A percentile compares a stretch with the other conserved stretches of the same genome.
Evolutionary conservation across 1,140 invertebrate genomes (phyloP).

Genomic region (honey bee (Apis mellifera)): Amel_HAv3.1 CM009932.2:9486001-9486500

Average conservation of each 20-base stretch:
- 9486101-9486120: slow-evolving; percentile 2
- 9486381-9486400: slow-evolving; percentile 33
- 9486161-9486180: slow-evolving; percentile 16
- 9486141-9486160: slow-evolving; percentile 8
- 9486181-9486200: slow-evolving; percentile 27
- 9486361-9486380: slow-evolving; percentile 55
- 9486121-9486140: not conserved
- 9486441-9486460: slow-evolving; percentile 38
- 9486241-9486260: not conserved
- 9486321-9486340: slow-evolving; percentile 9
- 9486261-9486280: not conserved
- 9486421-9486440: slow-evolving; percentile 58
- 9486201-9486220: not conserved
- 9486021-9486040: not conserved
- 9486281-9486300: slow-evolving; percentile 26
- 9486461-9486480: not conserved
- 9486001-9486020: slow-evolving; percentile 6
- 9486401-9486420: slow-evolving; percentile 61
- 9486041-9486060: slow-evolving; percentile 41
- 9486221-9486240: too few relatives aligned
- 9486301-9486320: not conserved
- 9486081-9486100: not conserved
- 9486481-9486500: not conserved
- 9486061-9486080: not conserved
- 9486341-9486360: slow-evolving; percentile 52